Percentiles rank a stretch among this genome's conserved stretches.
These are phyloP conservation scores for Drepanosiphum platanoidis DNA, from an alignment of 2,888 invertebrate genomes.

Conservation along the genomic window DNA sequence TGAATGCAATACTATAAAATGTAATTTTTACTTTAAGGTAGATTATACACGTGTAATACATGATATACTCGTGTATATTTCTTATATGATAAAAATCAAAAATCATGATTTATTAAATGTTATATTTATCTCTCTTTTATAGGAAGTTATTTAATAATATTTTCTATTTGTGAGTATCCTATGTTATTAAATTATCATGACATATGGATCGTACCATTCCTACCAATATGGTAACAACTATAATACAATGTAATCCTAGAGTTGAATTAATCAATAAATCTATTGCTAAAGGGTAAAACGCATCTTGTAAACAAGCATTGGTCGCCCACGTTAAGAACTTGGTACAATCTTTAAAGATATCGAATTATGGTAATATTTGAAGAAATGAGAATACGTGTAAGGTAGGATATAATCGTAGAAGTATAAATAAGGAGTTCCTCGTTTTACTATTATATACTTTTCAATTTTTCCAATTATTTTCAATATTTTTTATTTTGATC, in stretches of 20 bases:
- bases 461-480: neutral
- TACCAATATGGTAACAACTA: neutral
- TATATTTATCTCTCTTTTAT: neutral
- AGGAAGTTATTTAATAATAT: neutral
- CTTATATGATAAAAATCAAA: neutral
- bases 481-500: too few relatives aligned
- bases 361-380: conserved; percentile 7
- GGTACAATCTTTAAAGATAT: neutral
- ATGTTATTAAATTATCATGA: conserved; percentile 28
- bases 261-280: conserved; percentile 18
- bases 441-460: neutral
- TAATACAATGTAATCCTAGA: conserved; percentile 7
- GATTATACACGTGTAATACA: neutral
- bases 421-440: neutral
- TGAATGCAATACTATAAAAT: too few relatives aligned
- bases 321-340: neutral
- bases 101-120: neutral
- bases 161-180: neutral
- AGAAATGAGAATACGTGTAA: neutral
- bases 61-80: neutral
- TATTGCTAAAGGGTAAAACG: neutral
- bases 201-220: too few relatives aligned
- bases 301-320: conserved; percentile 24
- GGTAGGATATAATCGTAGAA: too few relatives aligned
- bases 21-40: neutral